A percentile compares a stretch with the other conserved stretches of the same genome.
phyloP scores from a whole-genome alignment of 2,797 vertebrate species.

The Acanthurus tractus region DNA sequence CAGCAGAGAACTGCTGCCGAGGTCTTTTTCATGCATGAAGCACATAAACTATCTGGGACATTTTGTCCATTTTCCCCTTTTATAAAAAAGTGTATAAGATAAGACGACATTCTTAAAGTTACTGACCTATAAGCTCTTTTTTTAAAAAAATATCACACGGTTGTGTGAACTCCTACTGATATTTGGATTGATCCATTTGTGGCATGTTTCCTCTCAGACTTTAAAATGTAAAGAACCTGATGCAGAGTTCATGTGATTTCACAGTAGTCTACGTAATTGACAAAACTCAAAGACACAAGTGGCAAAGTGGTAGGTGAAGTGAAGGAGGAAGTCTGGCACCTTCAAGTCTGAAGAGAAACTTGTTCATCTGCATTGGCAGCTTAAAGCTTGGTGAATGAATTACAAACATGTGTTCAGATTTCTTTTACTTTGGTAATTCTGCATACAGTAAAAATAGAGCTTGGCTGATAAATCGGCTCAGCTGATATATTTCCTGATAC shows the following conservation, averaged over 20 bases:
- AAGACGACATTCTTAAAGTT: neutral
- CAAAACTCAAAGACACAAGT: neutral
- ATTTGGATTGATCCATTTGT: constrained; percentile 11
- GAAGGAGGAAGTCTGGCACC: neutral
- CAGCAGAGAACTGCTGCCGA: constrained; percentile 7
- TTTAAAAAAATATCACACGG: neutral
- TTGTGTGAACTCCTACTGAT: neutral
- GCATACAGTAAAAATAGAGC: neutral
- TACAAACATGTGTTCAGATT: neutral
- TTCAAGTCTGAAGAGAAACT: constrained; percentile 10
- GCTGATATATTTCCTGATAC: neutral
- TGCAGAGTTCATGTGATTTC: neutral
- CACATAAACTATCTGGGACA: neutral
- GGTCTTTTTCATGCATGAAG: neutral
- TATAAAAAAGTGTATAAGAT: neutral
- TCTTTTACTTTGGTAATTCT: neutral
- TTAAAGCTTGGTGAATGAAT: neutral
- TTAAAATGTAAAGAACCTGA: neutral
- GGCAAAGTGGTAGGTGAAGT: constrained; percentile 1
- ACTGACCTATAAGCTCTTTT: constrained; percentile 2
- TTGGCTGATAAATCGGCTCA: too few relatives aligned
- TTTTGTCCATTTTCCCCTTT: neutral
- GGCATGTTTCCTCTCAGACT: constrained; percentile 15
- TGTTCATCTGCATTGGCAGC: constrained; percentile 17
- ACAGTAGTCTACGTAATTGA: constrained; percentile 9